Conservation (phyloP, 2,113 vertebrate species). For the Hydrolagus affinis region DNA sequence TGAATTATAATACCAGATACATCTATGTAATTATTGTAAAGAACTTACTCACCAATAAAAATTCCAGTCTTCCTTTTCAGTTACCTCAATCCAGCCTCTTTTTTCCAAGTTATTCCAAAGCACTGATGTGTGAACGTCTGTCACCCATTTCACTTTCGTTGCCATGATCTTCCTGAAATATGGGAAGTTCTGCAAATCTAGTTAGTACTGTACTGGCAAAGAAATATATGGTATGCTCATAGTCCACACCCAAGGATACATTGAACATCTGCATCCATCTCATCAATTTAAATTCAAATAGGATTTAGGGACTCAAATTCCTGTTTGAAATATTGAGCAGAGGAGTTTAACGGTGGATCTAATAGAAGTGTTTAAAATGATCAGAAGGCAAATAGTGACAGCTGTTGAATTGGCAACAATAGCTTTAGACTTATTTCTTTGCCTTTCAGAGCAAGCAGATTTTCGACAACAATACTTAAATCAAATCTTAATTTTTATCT, state of each 20-base stretch:
- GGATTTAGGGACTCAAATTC: no score
- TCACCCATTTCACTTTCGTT: conserved; percentile 94
- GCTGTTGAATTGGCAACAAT: no score
- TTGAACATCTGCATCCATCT: neutral
- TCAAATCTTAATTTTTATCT: no score
- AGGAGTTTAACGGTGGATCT: no score
- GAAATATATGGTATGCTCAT: neutral
- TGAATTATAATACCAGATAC: neutral
- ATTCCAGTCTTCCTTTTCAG: conserved; percentile 92
- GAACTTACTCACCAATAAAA: conserved; percentile 81
- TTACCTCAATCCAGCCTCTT: conserved; percentile 84
- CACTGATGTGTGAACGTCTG: conserved; percentile 95
- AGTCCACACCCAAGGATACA: neutral
- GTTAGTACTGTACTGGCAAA: neutral
- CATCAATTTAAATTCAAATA: no score
- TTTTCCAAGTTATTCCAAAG: conserved; percentile 98
- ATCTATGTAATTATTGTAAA: neutral
- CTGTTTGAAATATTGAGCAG: no score
- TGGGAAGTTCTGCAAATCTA: neutral
- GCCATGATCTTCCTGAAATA: conserved; percentile 64
- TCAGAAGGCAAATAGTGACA: no score
- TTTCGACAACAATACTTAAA: no score
- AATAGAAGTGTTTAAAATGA: no score
- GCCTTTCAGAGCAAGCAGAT: no score
- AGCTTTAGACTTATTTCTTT: no score